These are phyloP conservation scores for Trissoscelio sp. DNA, from an alignment of 2,888 invertebrate genomes.

Conservation along the genomic window DNA sequence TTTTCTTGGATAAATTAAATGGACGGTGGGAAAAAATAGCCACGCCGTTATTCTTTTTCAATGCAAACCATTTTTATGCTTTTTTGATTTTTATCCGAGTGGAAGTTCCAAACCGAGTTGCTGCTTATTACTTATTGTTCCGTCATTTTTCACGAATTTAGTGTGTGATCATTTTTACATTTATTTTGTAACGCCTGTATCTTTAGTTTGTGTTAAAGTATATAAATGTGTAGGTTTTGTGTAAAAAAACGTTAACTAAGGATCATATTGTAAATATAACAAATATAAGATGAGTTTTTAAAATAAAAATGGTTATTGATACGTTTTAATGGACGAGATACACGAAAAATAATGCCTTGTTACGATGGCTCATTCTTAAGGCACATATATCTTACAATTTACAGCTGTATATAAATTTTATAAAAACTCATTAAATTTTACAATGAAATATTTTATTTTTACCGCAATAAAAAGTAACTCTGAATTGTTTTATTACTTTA, in stretches of 20 bases:
- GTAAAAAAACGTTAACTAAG: too few relatives aligned
- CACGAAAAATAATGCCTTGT: neutral
- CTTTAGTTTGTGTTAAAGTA: too few relatives aligned
- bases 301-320: neutral
- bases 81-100: conserved; percentile 18
- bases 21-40: too few relatives aligned
- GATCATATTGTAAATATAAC: neutral
- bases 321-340: neutral
- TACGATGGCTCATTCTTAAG: neutral
- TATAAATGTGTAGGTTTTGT: too few relatives aligned
- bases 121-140: too few relatives aligned
- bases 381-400: neutral
- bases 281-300: neutral
- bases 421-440: conserved; percentile 8
- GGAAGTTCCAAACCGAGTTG: conserved; percentile 15
- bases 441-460: neutral
- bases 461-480: neutral
- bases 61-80: too few relatives aligned
- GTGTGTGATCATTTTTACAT: too few relatives aligned
- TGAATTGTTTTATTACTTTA: neutral
- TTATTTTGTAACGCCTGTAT: too few relatives aligned
- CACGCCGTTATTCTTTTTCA: too few relatives aligned
- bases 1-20: too few relatives aligned
- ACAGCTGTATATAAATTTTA: conserved; percentile 3
- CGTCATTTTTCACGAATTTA: too few relatives aligned